Base-by-base conservation (phyloP, 2,113 vertebrate genomes). In the Pygoscelis adeliae region DNA sequence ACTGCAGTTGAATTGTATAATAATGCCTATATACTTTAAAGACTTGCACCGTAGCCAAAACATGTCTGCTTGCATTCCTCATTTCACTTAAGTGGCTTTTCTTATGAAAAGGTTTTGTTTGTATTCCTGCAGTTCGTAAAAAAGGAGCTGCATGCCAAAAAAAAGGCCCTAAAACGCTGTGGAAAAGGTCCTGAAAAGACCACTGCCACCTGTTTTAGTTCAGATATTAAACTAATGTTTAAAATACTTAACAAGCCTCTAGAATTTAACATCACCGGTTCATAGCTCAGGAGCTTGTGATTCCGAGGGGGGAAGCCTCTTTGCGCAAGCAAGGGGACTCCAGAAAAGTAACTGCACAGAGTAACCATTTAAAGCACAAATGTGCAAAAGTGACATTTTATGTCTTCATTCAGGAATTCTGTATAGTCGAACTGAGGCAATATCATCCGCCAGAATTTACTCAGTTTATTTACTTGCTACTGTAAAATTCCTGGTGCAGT, bases 81-180 rank as follows among this genome's bases (percentile, higher is more conserved):
- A 97, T 97, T 98, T 98, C 87, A 97, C 83, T 87, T 97, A 96
- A 97, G 97, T 94, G 94, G 91, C 71, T 93, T 97, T 97, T 95
- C 95, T 96, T 97, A 89, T 97, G 96, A 98, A 97, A 96, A 97
- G 76, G 76, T 96, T 97, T 97, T 97, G 94, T 98, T 98, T 97
- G 94, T 97, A 93, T 96, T 97, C 82, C 87, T 95, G 65, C 44
- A 97, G 72, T 96, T 88, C 82, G 80, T 67, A 46, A 92, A 93
- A 97, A 95, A 77, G 50, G 76, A 92, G 63, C 63, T 91, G 59
- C 27, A 79, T 53, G 91, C 85, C 50, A 67, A 82, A 87, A 86
- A 91, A 71, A 83, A 78, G 6, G 42, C 80, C 81, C 83, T 86
- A 84, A 93, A 95, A 94, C 1, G 8, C 85, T 82, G 72, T 76